Percentiles rank a stretch among this genome's conserved stretches.
phyloP scores from a whole-genome alignment of 2,888 invertebrate species.

The Tenodera sinensis region DNA sequence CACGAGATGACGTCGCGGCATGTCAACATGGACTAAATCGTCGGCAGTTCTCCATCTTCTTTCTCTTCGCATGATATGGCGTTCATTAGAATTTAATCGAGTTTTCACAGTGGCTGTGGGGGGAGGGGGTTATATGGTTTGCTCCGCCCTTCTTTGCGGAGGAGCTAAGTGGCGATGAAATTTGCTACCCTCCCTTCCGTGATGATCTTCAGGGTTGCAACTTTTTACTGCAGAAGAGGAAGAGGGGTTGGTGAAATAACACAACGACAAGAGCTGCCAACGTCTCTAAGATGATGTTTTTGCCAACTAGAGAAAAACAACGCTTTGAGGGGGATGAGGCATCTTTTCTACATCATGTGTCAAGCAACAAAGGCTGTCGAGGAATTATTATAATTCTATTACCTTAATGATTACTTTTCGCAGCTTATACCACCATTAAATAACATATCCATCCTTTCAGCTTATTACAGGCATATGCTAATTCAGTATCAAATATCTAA shows the following conservation, averaged over 20 bases:
- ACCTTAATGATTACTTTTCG: too few species aligned
- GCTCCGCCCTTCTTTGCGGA: neutral
- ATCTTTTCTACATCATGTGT: neutral
- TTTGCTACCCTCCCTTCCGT: neutral
- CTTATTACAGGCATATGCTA: too few species aligned
- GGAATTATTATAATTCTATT: too few species aligned
- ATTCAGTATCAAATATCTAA: too few species aligned
- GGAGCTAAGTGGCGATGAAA: neutral
- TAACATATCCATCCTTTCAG: too few species aligned
- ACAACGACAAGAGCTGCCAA: neutral
- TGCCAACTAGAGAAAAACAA: neutral
- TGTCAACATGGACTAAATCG: neutral
- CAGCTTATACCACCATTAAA: neutral
- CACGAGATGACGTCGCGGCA: neutral
- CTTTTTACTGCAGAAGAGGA: neutral
- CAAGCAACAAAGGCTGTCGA: neutral
- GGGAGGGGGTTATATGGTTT: neutral
- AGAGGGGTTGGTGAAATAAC: neutral
- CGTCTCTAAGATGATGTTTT: neutral
- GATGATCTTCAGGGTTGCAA: neutral
- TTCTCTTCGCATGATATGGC: neutral
- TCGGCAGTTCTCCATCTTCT: neutral
- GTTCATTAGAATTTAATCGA: neutral
- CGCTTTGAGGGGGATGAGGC: neutral
- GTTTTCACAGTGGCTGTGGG: neutral